These are phyloP conservation scores for Leptinotarsa tumamoca DNA, from an alignment of 2,888 invertebrate species.

Conservation along the genomic window DNA sequence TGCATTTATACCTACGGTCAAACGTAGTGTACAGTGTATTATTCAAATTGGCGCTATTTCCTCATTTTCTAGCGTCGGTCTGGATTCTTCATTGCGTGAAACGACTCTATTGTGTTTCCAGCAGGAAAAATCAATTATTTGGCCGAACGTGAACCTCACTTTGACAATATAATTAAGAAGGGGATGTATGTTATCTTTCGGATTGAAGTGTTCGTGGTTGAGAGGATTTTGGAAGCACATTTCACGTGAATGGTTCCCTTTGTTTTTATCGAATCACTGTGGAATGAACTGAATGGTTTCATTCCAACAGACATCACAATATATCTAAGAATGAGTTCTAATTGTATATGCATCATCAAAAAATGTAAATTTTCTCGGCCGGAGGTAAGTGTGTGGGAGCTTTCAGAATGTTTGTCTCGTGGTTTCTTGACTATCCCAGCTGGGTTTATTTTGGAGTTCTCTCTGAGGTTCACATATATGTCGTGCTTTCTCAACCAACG, in stretches of 20 bases:
- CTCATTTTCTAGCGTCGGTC: slow-evolving; percentile 27
- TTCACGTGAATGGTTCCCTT: not conserved
- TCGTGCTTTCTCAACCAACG: too few relatives aligned
- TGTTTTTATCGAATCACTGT: slow-evolving; percentile 8
- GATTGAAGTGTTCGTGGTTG: slow-evolving; percentile 29
- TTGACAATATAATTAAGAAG: slow-evolving; percentile 46
- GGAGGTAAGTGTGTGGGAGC: too few relatives aligned
- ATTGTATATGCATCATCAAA: too few relatives aligned
- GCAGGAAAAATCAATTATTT: slow-evolving; percentile 47
- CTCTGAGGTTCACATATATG: too few relatives aligned
- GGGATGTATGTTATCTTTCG: slow-evolving; percentile 37
- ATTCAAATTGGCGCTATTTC: slow-evolving; percentile 33
- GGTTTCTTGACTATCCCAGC: too few relatives aligned
- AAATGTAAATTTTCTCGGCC: too few relatives aligned
- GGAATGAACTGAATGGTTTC: not conserved
- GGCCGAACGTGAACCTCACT: slow-evolving; percentile 37
- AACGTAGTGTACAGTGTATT: slow-evolving; percentile 24
- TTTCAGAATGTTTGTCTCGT: too few relatives aligned
- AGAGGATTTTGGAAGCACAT: not conserved
- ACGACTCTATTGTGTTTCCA: slow-evolving; percentile 42
- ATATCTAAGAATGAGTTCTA: too few relatives aligned
- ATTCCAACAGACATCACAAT: too few relatives aligned
- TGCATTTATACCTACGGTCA: slow-evolving; percentile 15
- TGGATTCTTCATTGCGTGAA: slow-evolving; percentile 37
- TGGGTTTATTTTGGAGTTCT: too few relatives aligned